Evolutionary conservation across 1,140 invertebrate genomes (phyloP).

Genomic region (Geopemphigus sp.): DNA sequence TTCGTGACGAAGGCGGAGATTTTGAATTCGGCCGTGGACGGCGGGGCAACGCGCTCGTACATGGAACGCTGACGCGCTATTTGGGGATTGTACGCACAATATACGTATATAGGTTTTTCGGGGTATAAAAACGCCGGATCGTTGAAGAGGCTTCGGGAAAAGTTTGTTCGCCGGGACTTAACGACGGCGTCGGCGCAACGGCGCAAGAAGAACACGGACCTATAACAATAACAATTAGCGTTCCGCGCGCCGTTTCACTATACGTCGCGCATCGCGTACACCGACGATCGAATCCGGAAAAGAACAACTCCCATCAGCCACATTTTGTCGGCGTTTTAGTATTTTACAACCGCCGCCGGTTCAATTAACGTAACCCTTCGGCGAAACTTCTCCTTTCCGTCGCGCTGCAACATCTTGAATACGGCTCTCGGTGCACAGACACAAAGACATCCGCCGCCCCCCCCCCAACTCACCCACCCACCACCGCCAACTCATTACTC

Average conservation of each 20-base stretch:
- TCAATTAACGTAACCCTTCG: slow-evolving; percentile 22
- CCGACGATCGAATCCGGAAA: slow-evolving; percentile 8
- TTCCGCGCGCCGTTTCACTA: neutral
- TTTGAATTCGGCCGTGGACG: too few species aligned
- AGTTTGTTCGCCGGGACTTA: neutral
- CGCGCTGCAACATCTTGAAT: slow-evolving; percentile 27
- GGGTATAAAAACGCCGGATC: neutral
- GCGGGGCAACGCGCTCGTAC: too few species aligned
- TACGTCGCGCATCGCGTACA: neutral
- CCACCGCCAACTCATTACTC: too few species aligned
- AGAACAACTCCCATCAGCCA: slow-evolving; percentile 28
- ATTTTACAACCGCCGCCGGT: too few species aligned
- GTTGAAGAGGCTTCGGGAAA: neutral
- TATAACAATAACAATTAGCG: slow-evolving; percentile 38
- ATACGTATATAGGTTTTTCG: neutral
- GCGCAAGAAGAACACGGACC: neutral
- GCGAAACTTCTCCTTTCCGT: neutral
- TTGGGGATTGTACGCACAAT: too few species aligned
- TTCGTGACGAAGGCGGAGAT: too few species aligned
- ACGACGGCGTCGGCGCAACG: neutral
- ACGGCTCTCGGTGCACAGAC: neutral
- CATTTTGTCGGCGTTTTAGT: slow-evolving; percentile 19
- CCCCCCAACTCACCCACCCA: too few species aligned
- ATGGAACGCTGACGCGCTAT: too few species aligned
- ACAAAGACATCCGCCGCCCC: too few species aligned